Conservation (phyloP, 2,888 invertebrate genomes). For the Chalcis sispes region DNA sequence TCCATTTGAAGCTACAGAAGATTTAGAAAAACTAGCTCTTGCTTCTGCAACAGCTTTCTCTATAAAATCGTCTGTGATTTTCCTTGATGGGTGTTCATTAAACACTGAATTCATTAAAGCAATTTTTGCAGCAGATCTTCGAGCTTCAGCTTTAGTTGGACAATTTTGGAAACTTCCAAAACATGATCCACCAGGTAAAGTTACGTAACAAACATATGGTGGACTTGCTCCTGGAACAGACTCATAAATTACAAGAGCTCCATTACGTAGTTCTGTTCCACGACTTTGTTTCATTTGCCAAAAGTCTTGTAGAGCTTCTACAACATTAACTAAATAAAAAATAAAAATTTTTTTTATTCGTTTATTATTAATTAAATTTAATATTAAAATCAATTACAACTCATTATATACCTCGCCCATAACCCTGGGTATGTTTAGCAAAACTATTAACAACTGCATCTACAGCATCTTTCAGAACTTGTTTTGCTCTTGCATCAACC, state of each 20-base stretch:
- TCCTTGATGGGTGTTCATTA: conserved; percentile 94
- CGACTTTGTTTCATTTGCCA: conserved; percentile 97
- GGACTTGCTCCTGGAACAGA: conserved; percentile 93
- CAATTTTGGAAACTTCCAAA: conserved; percentile 97
- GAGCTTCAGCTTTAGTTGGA: conserved; percentile 95
- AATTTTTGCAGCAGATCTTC: conserved; percentile 95
- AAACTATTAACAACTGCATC: conserved; percentile 86
- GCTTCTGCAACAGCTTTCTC: conserved; percentile 95
- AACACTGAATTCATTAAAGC: conserved; percentile 98
- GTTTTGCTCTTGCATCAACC: conserved; percentile 79
- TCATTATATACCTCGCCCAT: conserved; percentile 80
- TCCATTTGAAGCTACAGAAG: conserved; percentile 67
- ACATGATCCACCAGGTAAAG: conserved; percentile 95
- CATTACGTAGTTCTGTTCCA: conserved; percentile 89
- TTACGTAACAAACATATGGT: conserved; percentile 96
- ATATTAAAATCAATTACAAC: too few species aligned
- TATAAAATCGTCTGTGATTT: conserved; percentile 95
- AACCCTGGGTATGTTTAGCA: conserved; percentile 84
- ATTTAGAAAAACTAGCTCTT: conserved; percentile 81
- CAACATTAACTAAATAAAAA: conserved; percentile 89
- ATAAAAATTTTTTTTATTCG: background rate
- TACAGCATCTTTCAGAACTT: conserved; percentile 83
- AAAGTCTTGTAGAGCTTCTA: conserved; percentile 96
- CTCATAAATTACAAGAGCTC: conserved; percentile 95
- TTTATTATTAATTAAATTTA: too few species aligned